A percentile compares a stretch with the other conserved stretches of the same genome.
Conservation (phyloP, 2,888 invertebrate species). For the Orchesellides sinensis region DNA sequence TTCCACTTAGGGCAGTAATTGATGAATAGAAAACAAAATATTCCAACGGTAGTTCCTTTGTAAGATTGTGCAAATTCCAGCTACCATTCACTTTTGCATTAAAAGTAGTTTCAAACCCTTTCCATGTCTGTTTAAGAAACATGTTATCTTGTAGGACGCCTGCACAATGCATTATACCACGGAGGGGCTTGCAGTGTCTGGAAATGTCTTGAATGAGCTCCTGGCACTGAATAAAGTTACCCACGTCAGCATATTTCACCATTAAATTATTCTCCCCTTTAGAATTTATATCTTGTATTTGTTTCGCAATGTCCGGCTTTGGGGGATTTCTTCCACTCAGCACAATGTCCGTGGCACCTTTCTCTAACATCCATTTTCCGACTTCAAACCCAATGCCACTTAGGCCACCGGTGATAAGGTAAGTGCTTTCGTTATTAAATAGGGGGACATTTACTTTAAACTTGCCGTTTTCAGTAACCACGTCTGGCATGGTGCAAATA, state of each 20-base stretch:
- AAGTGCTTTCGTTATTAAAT: slow-evolving; percentile 30
- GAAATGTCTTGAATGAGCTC: background rate
- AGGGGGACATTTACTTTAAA: background rate
- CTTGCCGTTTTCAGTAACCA: background rate
- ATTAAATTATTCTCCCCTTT: background rate
- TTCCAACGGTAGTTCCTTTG: slow-evolving; percentile 34
- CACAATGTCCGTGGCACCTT: slow-evolving; percentile 23
- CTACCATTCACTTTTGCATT: slow-evolving; percentile 13
- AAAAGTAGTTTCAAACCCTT: slow-evolving; percentile 33
- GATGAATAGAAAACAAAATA: slow-evolving; percentile 12
- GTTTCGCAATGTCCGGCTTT: slow-evolving; percentile 2
- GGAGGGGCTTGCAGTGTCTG: background rate
- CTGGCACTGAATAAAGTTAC: slow-evolving; percentile 13
- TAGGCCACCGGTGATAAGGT: slow-evolving; percentile 32
- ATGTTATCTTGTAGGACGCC: slow-evolving; percentile 43
- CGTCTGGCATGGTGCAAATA: slow-evolving; percentile 23
- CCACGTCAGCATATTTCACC: slow-evolving; percentile 14
- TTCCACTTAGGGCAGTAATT: background rate
- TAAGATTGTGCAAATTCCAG: slow-evolving; percentile 57
- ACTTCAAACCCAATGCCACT: slow-evolving; percentile 44
- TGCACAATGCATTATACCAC: slow-evolving; percentile 63
- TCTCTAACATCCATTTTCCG: slow-evolving; percentile 30
- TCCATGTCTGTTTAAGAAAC: slow-evolving; percentile 52
- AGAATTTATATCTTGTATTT: background rate
- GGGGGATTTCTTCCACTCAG: slow-evolving; percentile 16